Conservation (phyloP, 2,888 invertebrate species). For the Scrobipalpa atriplicella region DNA sequence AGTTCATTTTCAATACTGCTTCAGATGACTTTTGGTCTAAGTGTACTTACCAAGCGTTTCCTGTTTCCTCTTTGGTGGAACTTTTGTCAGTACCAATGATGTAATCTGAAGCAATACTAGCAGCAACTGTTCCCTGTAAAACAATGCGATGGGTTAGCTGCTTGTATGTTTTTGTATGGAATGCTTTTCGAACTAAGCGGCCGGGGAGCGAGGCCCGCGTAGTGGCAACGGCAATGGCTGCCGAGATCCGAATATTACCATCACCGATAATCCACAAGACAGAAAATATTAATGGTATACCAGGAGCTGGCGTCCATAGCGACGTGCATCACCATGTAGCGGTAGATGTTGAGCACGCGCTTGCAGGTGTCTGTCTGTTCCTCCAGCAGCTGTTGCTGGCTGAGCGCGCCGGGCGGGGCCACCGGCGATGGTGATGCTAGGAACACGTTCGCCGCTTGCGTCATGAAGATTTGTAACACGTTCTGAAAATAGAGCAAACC, state of each 20-base stretch:
- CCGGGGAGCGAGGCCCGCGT: too few relatives aligned
- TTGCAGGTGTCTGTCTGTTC: slow-evolving; percentile 98
- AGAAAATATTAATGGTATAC: slow-evolving; percentile 71
- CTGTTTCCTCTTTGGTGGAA: slow-evolving; percentile 89
- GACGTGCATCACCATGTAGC: slow-evolving; percentile 98
- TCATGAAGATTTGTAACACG: slow-evolving; percentile 94
- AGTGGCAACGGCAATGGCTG: too few relatives aligned
- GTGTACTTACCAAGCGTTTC: slow-evolving; percentile 84
- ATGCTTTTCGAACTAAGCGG: too few relatives aligned
- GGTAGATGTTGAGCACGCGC: slow-evolving; percentile 96
- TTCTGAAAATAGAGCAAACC: slow-evolving; percentile 77
- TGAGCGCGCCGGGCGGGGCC: slow-evolving; percentile 69
- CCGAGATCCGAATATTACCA: too few relatives aligned
- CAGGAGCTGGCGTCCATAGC: slow-evolving; percentile 96
- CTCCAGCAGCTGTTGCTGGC: slow-evolving; percentile 87
- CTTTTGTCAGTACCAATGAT: slow-evolving; percentile 92
- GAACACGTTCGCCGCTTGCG: slow-evolving; percentile 97
- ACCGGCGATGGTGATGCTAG: slow-evolving; percentile 85
- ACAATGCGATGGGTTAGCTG: slow-evolving; percentile 11
- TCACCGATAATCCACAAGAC: neutral
- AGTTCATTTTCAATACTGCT: neutral
- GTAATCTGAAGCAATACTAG: slow-evolving; percentile 95
- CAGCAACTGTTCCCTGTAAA: slow-evolving; percentile 91
- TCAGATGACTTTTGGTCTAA: neutral
- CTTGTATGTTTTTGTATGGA: too few relatives aligned